Percentiles rank a stretch among this genome's conserved stretches.
Conservation (phyloP, 2,113 vertebrate genomes). For the Cryptotis parvus region DNA sequence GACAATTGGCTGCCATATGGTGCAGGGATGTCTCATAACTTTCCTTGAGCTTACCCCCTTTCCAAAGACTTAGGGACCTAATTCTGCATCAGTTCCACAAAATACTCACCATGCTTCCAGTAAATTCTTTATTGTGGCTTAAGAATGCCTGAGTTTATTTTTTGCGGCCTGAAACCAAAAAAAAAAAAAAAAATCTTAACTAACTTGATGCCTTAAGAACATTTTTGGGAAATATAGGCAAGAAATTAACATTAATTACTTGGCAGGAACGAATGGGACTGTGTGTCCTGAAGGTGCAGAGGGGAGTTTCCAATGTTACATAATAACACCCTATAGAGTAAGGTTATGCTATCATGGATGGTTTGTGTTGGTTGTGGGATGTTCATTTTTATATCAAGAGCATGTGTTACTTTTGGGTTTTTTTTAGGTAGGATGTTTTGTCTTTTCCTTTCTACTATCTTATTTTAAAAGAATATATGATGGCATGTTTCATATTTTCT, state of each 20-base stretch:
- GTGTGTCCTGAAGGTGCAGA: not conserved
- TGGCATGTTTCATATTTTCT: not conserved
- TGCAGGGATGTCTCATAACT: constrained; percentile 8
- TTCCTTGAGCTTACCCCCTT: constrained; percentile 27
- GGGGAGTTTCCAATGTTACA: not conserved
- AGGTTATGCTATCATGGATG: not conserved
- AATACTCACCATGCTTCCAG: constrained; percentile 62
- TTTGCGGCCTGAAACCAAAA: constrained; percentile 60
- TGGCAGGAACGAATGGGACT: constrained; percentile 26
- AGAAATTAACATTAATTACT: constrained; percentile 49
- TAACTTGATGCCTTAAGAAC: constrained; percentile 35
- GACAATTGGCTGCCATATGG: not conserved
- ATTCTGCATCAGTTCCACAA: constrained; percentile 28
- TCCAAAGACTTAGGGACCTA: constrained; percentile 54
- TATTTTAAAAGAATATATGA: not conserved
- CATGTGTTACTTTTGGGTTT: not conserved
- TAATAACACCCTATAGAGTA: not conserved
- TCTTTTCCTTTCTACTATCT: not conserved
- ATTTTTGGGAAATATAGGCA: constrained; percentile 48
- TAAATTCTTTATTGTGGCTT: constrained; percentile 64
- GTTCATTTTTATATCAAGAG: not conserved
- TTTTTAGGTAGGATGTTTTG: not conserved
- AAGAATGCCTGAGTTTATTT: constrained; percentile 52
- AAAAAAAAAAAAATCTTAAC: constrained; percentile 63
- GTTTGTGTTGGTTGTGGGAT: not conserved